phyloP scores from a whole-genome alignment of 1,140 invertebrate species.

The Meloidogyne hapla region DNA sequence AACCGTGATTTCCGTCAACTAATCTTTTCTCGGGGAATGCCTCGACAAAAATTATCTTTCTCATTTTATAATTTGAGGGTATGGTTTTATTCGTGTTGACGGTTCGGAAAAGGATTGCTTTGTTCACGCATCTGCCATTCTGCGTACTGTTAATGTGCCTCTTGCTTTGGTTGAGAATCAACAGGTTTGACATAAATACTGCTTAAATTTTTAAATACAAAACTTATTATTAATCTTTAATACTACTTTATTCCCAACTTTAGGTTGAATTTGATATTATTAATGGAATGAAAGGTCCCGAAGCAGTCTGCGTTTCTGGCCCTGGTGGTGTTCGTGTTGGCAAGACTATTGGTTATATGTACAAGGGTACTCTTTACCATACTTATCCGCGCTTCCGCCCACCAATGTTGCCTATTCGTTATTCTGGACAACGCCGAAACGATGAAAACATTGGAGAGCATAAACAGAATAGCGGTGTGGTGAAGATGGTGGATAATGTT shows the following conservation, averaged over 20 bases:
- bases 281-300: constrained; percentile 80
- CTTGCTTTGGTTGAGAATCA: constrained; percentile 96
- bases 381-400: background rate
- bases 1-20: no score
- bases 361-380: background rate
- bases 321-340: constrained; percentile 37
- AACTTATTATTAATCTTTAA: no score
- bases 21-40: no score
- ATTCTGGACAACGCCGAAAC: background rate
- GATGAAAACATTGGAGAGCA: background rate
- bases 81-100: constrained; percentile 96
- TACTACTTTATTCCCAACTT: background rate
- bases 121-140: constrained; percentile 92
- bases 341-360: constrained; percentile 8
- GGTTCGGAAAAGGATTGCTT: constrained; percentile 99
- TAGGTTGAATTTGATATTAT: constrained; percentile 96
- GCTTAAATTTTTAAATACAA: no score
- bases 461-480: background rate
- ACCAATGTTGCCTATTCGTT: background rate
- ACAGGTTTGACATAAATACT: no score
- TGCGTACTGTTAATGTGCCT: constrained; percentile 91
- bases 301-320: constrained; percentile 53
- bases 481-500: background rate
- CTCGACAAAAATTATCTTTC: no score
- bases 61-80: constrained; percentile 75